Base-by-base conservation (phyloP, 2,113 vertebrate genomes). In the Micromys minutus region DNA sequence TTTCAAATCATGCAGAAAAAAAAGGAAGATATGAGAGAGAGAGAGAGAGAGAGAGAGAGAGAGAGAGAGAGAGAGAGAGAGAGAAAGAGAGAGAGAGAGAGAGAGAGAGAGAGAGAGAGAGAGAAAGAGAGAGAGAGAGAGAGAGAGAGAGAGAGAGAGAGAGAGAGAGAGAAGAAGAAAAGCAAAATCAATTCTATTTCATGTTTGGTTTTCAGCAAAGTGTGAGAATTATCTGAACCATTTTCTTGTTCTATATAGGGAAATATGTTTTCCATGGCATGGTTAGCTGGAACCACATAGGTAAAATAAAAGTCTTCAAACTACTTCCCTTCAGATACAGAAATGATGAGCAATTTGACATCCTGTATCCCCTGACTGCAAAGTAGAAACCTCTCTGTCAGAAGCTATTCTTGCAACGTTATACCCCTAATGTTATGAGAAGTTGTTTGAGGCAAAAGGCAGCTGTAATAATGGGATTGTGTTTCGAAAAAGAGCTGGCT, bases 131-230 rank as follows among this genome's bases (percentile, higher is more conserved):
- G 61, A 29, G 24, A 26, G 59, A 63, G 3, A 3, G 24, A 63
- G 4, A 7, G 22, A 26, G 3, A 26, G 5, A 63, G 3, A 4
- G 29, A 34, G 2, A 10, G 3, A 65, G 96, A 87, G 96, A 87
- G 81, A 83, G 96, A 96, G 89, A 97, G 97, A 81, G 50, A 96
- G 87, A 96, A 86, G 81, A 85, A 97, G 96, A 87, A 97, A 97
- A 79, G 61, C 12, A 95, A 98, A 97, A 97, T 97, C 1, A 97
- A 96, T 97, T 84, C 92, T 87, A 90, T 97, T 96, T 97, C 88
- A 45, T 91, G 47, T 96, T 98, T 97, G 75, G 45, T 97, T 97
- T 98, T 97, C 96, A 97, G 69, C 63, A 97, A 98, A 87, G 94
- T 96, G 19, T 87, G 36, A 92, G 91, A 97, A 97, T 97, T 96